Conservation (phyloP, 2,797 vertebrate species). For the Knipowitschia caucasica region DNA sequence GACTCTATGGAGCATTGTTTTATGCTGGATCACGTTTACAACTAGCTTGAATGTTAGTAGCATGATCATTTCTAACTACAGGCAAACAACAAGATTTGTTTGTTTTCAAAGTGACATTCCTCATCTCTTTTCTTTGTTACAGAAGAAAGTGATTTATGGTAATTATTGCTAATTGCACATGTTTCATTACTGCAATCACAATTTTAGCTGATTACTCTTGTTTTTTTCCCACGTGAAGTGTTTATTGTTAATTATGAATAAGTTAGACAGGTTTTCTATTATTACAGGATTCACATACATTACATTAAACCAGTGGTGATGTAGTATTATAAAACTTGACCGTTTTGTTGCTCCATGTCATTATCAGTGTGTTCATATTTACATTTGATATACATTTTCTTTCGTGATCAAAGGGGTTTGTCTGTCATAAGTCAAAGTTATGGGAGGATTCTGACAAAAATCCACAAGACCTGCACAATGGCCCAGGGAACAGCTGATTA, state of each 20-base stretch:
- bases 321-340: not conserved
- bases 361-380: constrained; percentile 74
- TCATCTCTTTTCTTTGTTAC: constrained; percentile 41
- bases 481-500: too few species aligned
- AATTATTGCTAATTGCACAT: constrained; percentile 70
- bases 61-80: constrained; percentile 46
- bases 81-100: constrained; percentile 32
- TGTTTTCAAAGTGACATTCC: constrained; percentile 42
- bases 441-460: too few species aligned
- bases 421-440: too few species aligned
- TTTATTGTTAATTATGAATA: constrained; percentile 5
- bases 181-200: constrained; percentile 64
- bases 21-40: too few species aligned
- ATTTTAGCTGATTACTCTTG: constrained; percentile 52
- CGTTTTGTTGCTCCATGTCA: constrained; percentile 54
- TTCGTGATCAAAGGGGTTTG: too few species aligned
- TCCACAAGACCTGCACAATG: too few species aligned
- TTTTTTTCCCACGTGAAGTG: constrained; percentile 27
- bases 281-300: not conserved
- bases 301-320: not conserved
- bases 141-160: constrained; percentile 47
- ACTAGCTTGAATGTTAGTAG: constrained; percentile 50
- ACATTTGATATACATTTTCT: too few species aligned
- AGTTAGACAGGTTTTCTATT: constrained; percentile 16
- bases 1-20: too few species aligned